These are phyloP conservation scores for Nettapus auritus DNA, from an alignment of 2,113 vertebrate genomes.

Conservation along the genomic window DNA sequence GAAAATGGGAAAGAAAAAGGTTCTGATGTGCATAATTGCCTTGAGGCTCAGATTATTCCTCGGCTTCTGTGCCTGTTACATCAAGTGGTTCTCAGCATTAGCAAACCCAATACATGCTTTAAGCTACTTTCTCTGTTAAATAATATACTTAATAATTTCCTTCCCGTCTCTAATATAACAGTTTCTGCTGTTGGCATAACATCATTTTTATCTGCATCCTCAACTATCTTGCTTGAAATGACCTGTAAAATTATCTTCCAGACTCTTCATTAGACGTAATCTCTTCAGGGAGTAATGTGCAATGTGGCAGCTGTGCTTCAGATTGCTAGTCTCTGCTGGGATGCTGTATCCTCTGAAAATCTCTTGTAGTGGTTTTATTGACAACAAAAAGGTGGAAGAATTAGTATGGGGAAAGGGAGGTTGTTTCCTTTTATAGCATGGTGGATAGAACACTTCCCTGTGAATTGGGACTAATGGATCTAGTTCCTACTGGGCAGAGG, in stretches of 20 bases:
- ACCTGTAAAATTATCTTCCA: constrained; percentile 66
- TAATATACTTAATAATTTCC: neutral
- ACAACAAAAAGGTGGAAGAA: neutral
- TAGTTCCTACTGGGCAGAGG: neutral
- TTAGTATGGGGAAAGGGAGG: neutral
- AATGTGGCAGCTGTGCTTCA: constrained; percentile 38
- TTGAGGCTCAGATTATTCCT: neutral
- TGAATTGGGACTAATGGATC: neutral
- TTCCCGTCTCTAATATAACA: neutral
- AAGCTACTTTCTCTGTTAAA: neutral
- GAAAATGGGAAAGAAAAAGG: neutral
- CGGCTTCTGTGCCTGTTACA: neutral
- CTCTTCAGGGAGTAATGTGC: constrained; percentile 51
- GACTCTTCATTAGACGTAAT: constrained; percentile 56
- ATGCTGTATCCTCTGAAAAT: constrained; percentile 5
- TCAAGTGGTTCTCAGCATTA: neutral
- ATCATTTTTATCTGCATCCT: constrained; percentile 35
- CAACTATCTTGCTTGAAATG: constrained; percentile 53
- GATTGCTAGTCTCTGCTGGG: neutral
- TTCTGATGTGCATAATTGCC: neutral
- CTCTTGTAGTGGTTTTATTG: neutral
- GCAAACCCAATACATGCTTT: neutral
- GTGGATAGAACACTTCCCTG: neutral
- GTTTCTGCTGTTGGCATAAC: neutral
- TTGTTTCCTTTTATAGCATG: neutral